Percentiles rank a stretch among this genome's conserved stretches.
These are phyloP conservation scores for Drosophila nr. perissopoda DNA, from an alignment of 2,888 invertebrate genomes.

Conservation along the genomic window DNA sequence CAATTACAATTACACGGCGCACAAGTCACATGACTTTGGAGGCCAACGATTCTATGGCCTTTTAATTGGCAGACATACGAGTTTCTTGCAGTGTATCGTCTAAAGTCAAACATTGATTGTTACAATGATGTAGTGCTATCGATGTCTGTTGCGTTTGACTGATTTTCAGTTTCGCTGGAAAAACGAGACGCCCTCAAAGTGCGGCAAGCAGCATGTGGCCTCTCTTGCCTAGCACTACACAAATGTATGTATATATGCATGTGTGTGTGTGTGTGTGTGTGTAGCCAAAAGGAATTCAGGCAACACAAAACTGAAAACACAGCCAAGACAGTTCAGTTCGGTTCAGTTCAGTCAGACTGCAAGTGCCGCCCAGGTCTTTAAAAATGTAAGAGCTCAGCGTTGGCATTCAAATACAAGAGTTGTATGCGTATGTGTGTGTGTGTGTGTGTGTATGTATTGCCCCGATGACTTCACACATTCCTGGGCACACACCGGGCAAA, in stretches of 20 bases:
- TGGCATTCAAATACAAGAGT: conserved; percentile 71
- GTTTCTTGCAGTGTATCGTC: conserved; percentile 59
- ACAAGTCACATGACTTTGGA: conserved; percentile 27
- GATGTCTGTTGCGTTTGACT: conserved; percentile 78
- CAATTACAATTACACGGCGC: conserved; percentile 70
- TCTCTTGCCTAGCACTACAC: background rate
- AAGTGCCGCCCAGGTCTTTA: conserved; percentile 77
- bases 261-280: background rate
- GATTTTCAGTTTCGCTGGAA: conserved; percentile 76
- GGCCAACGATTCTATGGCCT: background rate
- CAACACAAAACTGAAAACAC: conserved; percentile 10
- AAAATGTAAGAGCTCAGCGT: conserved; percentile 65
- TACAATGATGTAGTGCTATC: conserved; percentile 76
- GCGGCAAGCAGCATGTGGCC: conserved; percentile 27
- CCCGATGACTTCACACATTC: conserved; percentile 79
- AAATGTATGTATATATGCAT: background rate
- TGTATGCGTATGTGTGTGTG: conserved; percentile 8
- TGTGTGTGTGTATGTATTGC: conserved; percentile 36
- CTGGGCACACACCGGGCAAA: conserved; percentile 63
- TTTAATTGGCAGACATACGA: background rate
- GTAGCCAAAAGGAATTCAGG: conserved; percentile 52
- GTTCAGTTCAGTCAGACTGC: conserved; percentile 37
- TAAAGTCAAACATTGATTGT: conserved; percentile 59
- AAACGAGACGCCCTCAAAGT: conserved; percentile 68
- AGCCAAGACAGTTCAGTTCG: background rate